A percentile compares a stretch with the other conserved stretches of the same genome.
phyloP scores from a whole-genome alignment of 1,140 invertebrate species.

The Nylanderia fulva region DNA sequence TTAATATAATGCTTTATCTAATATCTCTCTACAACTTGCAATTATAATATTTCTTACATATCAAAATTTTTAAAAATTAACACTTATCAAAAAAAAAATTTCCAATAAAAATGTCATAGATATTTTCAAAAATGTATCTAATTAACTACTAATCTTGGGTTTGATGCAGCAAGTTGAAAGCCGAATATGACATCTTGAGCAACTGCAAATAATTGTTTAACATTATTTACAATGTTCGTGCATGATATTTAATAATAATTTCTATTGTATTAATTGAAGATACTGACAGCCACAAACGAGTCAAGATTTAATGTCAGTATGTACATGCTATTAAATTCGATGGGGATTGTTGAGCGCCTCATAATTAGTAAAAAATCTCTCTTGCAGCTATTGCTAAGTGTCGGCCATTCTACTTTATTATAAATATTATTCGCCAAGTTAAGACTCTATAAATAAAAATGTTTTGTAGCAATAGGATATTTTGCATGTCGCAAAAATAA shows the following conservation, averaged over 20 bases:
- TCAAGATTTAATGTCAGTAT: slow-evolving; percentile 67
- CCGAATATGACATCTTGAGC: slow-evolving; percentile 67
- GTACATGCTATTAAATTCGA: slow-evolving; percentile 61
- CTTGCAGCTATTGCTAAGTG: slow-evolving; percentile 39
- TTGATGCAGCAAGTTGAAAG: slow-evolving; percentile 61
- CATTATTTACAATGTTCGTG: background rate
- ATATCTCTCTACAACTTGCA: background rate
- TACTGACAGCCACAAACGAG: slow-evolving; percentile 69
- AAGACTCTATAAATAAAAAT: slow-evolving; percentile 53
- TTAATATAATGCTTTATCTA: slow-evolving; percentile 10
- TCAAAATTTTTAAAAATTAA: background rate
- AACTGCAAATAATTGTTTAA: slow-evolving; percentile 48
- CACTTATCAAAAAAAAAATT: background rate
- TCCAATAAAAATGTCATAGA: background rate
- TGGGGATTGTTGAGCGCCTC: slow-evolving; percentile 56
- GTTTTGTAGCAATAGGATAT: background rate
- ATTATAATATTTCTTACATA: background rate
- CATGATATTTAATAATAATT: background rate
- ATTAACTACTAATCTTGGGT: background rate
- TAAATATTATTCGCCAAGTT: slow-evolving; percentile 50
- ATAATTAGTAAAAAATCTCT: slow-evolving; percentile 66
- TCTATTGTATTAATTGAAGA: background rate
- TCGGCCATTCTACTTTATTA: slow-evolving; percentile 65
- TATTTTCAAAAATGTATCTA: background rate
- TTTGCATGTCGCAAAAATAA: background rate